These are phyloP conservation scores for Nothocercus nigrocapillus DNA, from an alignment of 2,113 vertebrate species.

Conservation along the genomic window DNA sequence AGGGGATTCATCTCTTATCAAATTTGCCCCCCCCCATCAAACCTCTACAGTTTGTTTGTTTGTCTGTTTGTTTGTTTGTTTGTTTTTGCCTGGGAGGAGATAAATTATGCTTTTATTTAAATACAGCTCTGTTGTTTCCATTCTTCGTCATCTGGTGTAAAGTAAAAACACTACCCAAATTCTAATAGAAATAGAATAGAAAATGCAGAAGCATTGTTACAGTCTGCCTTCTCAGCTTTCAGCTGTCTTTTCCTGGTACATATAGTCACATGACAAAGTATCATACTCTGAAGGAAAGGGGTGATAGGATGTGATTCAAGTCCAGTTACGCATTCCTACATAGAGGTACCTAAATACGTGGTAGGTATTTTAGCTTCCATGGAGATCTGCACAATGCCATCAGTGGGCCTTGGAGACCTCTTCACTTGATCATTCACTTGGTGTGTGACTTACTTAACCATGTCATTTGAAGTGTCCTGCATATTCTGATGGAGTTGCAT, in stretches of 20 bases:
- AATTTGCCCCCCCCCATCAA: too few species aligned
- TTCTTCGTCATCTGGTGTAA: background rate
- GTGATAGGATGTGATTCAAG: background rate
- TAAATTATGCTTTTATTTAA: background rate
- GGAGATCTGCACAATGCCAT: background rate
- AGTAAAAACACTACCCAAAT: background rate
- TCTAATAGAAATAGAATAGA: too few species aligned
- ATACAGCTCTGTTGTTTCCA: background rate
- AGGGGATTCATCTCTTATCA: too few species aligned
- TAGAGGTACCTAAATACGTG: background rate
- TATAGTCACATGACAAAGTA: background rate
- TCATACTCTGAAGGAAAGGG: background rate
- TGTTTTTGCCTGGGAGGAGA: background rate
- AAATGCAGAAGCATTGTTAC: background rate
- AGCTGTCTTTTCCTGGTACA: background rate
- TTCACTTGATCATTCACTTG: background rate
- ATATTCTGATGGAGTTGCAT: background rate
- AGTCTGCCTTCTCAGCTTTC: background rate
- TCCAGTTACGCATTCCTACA: background rate
- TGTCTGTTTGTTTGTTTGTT: too few species aligned
- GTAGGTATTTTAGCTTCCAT: background rate
- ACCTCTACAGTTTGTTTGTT: too few species aligned
- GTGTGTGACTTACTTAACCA: background rate
- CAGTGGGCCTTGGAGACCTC: background rate
- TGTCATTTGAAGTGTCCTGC: background rate